phyloP scores from a whole-genome alignment of 2,113 vertebrate species.

The Petrocephalus zakoni region DNA sequence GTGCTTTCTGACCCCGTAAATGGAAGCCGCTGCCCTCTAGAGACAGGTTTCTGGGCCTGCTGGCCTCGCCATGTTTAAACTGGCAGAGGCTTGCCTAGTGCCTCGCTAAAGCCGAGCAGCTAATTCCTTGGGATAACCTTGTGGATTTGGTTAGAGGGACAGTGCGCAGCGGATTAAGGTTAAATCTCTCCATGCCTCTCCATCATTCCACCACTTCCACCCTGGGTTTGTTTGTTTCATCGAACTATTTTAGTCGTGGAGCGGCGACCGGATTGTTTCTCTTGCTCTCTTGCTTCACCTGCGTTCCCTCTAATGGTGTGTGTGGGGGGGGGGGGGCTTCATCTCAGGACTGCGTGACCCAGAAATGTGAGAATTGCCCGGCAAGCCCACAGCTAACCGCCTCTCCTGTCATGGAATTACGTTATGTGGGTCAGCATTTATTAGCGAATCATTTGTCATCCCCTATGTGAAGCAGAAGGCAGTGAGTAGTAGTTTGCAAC shows the following conservation, averaged over 20 bases:
- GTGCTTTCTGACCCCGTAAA: neutral
- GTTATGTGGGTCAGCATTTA: conserved; percentile 53
- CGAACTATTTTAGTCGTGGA: neutral
- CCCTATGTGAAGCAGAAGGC: conserved; percentile 31
- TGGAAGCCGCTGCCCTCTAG: conserved; percentile 11
- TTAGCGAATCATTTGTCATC: conserved; percentile 50
- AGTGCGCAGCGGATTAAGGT: conserved; percentile 1
- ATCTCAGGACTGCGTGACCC: conserved; percentile 36
- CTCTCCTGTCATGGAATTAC: conserved; percentile 45
- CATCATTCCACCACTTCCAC: neutral
- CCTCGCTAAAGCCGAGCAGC: neutral
- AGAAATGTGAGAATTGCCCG: conserved; percentile 44
- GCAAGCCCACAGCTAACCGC: conserved; percentile 32
- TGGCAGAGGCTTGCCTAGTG: neutral
- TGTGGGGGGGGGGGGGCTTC: neutral
- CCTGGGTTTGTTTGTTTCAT: conserved; percentile 14
- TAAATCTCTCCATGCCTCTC: conserved; percentile 7
- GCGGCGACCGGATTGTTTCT: conserved; percentile 7
- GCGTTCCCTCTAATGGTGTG: neutral
- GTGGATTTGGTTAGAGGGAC: conserved; percentile 7
- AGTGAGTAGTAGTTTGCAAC: neutral
- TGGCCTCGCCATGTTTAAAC: neutral
- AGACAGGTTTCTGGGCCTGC: neutral
- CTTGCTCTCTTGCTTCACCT: conserved; percentile 16
- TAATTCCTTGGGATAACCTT: neutral